Percentiles rank a stretch among this genome's conserved stretches.
Evolutionary conservation across 2,797 vertebrate species (phyloP).

Genomic region (Anomalospiza imberbis): DNA sequence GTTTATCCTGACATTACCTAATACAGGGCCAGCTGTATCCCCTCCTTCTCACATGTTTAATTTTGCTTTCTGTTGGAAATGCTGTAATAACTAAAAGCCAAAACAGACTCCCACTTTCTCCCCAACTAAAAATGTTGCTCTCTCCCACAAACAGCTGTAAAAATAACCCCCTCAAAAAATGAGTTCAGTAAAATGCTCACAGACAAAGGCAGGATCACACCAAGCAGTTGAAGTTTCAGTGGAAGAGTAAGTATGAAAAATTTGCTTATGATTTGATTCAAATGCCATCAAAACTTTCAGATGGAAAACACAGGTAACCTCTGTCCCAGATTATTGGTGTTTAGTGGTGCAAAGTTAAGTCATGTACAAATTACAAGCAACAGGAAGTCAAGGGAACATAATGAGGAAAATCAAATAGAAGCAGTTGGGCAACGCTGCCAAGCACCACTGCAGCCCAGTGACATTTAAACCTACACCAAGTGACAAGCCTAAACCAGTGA

Average conservation of each 20-base stretch:
- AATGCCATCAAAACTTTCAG: neutral
- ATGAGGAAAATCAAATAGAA: constrained; percentile 31
- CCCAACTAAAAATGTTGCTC: neutral
- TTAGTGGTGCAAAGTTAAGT: constrained; percentile 2
- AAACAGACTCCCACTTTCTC: neutral
- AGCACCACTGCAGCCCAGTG: neutral
- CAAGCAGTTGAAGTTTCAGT: neutral
- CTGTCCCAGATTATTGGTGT: neutral
- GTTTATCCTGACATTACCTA: neutral
- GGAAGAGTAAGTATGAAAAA: neutral
- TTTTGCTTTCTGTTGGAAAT: constrained; percentile 40
- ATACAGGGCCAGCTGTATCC: neutral
- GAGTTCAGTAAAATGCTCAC: neutral
- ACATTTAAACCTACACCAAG: neutral
- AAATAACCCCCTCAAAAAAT: neutral
- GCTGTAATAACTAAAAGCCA: neutral
- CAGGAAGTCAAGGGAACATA: constrained; percentile 2
- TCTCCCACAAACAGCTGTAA: neutral
- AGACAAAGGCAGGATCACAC: neutral
- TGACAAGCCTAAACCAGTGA: neutral
- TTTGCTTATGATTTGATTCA: neutral
- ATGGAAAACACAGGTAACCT: neutral
- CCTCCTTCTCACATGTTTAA: neutral
- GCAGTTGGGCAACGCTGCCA: neutral
- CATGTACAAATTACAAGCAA: neutral